Percentiles rank a stretch among this genome's conserved stretches.
Evolutionary conservation across 2,888 invertebrate species (phyloP).

Genomic region (Mycalesis mineus): DNA sequence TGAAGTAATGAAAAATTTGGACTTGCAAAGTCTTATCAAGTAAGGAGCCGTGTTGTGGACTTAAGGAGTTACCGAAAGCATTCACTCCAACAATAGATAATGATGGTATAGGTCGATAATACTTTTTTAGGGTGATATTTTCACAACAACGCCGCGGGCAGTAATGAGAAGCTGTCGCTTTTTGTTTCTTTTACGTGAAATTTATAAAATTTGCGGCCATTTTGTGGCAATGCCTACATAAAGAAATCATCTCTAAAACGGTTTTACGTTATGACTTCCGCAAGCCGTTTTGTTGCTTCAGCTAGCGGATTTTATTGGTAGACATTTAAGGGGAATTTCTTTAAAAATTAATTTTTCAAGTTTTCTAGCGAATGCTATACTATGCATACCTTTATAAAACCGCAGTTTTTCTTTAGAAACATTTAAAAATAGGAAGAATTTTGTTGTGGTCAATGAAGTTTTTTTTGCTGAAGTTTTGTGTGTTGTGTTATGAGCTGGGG

Average conservation of each 20-base stretch:
- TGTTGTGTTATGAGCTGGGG: no score
- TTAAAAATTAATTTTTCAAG: no score
- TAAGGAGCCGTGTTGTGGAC: conserved; percentile 19
- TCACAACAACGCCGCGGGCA: conserved; percentile 31
- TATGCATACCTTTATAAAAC: no score
- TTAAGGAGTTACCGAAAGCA: conserved; percentile 34
- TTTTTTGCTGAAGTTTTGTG: no score
- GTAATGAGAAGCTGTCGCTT: conserved; percentile 25
- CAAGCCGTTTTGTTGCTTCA: no score
- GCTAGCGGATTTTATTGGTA: no score
- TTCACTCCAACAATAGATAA: conserved; percentile 51
- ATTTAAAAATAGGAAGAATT: no score
- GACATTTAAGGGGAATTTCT: no score
- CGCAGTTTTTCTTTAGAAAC: no score
- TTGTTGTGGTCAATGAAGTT: no score
- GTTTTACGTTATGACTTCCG: background rate
- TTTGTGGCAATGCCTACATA: background rate
- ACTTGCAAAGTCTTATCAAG: conserved; percentile 26
- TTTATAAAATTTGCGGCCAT: background rate
- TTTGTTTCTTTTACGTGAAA: conserved; percentile 9
- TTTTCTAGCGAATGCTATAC: no score
- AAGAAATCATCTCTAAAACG: background rate
- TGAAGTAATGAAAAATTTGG: conserved; percentile 46
- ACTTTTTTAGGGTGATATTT: conserved; percentile 49
- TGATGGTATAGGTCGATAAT: conserved; percentile 55